A percentile compares a stretch with the other conserved stretches of the same genome.
Evolutionary conservation across 1,140 invertebrate species (phyloP).

Genomic region (Drosophila nasuta): DNA sequence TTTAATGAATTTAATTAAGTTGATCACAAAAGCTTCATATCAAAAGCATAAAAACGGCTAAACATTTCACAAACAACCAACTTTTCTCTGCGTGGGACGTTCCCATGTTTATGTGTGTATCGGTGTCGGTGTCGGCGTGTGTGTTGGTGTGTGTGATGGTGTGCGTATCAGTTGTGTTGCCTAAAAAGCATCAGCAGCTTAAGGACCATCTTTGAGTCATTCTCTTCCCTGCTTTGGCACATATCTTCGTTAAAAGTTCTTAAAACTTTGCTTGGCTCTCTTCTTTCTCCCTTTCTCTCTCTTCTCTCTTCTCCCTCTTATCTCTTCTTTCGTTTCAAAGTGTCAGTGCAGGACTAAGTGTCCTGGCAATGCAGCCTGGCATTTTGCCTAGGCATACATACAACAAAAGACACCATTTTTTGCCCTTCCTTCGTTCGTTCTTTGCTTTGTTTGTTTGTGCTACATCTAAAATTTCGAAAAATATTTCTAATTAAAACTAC

Average conservation of each 20-base stretch:
- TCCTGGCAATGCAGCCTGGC: conserved; percentile 57
- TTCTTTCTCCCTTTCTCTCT: not conserved
- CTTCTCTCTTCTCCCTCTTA: not conserved
- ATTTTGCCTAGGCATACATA: conserved; percentile 60
- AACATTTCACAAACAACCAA: conserved; percentile 68
- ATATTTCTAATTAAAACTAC: conserved; percentile 77
- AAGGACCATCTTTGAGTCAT: conserved; percentile 24
- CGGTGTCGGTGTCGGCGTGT: not conserved
- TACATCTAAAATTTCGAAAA: conserved; percentile 60
- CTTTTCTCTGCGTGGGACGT: conserved; percentile 9
- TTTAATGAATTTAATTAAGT: conserved; percentile 79
- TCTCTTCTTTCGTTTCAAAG: not conserved
- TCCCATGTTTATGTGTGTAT: not conserved
- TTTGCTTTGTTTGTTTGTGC: conserved; percentile 18
- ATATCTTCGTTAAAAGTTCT: conserved; percentile 73
- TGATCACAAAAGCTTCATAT: conserved; percentile 69
- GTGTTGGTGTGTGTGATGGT: conserved; percentile 5
- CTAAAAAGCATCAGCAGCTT: conserved; percentile 45
- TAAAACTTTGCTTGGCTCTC: conserved; percentile 61
- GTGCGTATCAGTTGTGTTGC: conserved; percentile 27
- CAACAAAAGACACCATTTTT: conserved; percentile 44
- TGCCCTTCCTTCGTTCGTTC: not conserved
- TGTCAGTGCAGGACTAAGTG: conserved; percentile 32
- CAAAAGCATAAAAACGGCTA: conserved; percentile 52
- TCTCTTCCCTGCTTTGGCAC: conserved; percentile 28